Base-by-base conservation (phyloP, 1,140 invertebrate species). In the Drosophila rhopaloa region DNA sequence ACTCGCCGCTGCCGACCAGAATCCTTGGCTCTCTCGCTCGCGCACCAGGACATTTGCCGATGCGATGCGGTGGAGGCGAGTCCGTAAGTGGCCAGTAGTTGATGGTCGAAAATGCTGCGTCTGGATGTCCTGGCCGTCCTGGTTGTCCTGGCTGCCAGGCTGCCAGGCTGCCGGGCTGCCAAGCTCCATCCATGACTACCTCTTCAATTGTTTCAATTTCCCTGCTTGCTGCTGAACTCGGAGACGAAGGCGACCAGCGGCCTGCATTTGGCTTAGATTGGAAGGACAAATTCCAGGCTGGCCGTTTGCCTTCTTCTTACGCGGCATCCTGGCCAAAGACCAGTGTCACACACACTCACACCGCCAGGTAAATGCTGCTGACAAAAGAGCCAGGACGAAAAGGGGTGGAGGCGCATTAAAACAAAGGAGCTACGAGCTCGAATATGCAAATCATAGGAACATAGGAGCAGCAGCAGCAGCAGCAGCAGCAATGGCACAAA, bases 361-460 rank as follows among this genome's bases (percentile, higher is more conserved):
- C 35, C 61, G 50, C 60, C 83, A 88, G 83, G 83, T 88, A 88
- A 88, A 66, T 58, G 57, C 70, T 62, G 70, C 82, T 88, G 75
- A 89, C 76, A 88, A 88, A 83, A 66, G 83, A 86, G 76, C 59
- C 46, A 35, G 66, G 13, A 47, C 60, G 76, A 63, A 62, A 65
- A 70, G 67, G 62, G 43, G 47, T 77, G 74, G 75, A 77, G 84
- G 77, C 79, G 76, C 79, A 86, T 86, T 86, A 86, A 86, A 86
- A 86, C 82, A 88, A 88, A 88, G 84, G 72, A 88, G 76, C 84
- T 88, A 62, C 75, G 63, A 86, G 55, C 82, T 81, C 65, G 72
- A 86, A 88, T 89, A 88, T 88, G 83, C 83, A 88, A 89, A 88
- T 89, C 80, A 89, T 89, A 89, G 84, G 80, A 89, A 83, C 71